Evolutionary conservation across 92 coral and sea anemone genomes (phyloP), one percentile per base, ranked within the genome.

Genomic region (Zoanthus gigantus): DNA sequence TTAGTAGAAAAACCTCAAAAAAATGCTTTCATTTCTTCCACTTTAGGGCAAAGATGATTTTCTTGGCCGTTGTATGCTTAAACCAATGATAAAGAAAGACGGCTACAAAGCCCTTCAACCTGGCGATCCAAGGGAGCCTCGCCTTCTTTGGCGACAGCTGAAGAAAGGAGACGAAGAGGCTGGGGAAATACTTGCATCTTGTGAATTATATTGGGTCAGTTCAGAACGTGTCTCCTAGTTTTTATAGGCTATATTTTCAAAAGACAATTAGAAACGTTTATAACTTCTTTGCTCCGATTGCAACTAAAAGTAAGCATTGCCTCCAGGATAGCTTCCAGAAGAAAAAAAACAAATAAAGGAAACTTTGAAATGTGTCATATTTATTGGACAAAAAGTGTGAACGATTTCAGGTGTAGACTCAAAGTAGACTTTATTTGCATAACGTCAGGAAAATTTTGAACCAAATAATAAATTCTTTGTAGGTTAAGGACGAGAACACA

Each of bases 141-240:
- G 86, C 65, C 90, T 96, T 81, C 93, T 93, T 83, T 96, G 99
- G 99, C 88, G 42, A 65, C 85, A 90, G 9, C 60, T 96, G 52
- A 91, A 85, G 58, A 88, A 92, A 79, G 99, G 95, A 73, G 88
- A 71, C 63, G 93, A 90, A n/a, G 94, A 91, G 17, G 95, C 88
- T 46, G 99, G 99, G 5, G 96, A 95, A 61, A 76, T 96, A 10
- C 91, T 96, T 77, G 97, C 94, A 28, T 96, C 95, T 45, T 96
- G 98, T 79, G 99, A 96, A 82, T 89, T 96, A 77, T 96, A 95
- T 71, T 89, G 95, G 94, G 99, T 96, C 42, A 87, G 98, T 79
- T 63, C 0, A 63, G 17, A 5, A 17, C 42, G 3, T 37, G 42
- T 37, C 42, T 37, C 3, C 4, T 37, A 2, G 42, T 4, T 37